Base-by-base conservation (phyloP, 2,797 vertebrate genomes). In the Chelonia mydas region DNA sequence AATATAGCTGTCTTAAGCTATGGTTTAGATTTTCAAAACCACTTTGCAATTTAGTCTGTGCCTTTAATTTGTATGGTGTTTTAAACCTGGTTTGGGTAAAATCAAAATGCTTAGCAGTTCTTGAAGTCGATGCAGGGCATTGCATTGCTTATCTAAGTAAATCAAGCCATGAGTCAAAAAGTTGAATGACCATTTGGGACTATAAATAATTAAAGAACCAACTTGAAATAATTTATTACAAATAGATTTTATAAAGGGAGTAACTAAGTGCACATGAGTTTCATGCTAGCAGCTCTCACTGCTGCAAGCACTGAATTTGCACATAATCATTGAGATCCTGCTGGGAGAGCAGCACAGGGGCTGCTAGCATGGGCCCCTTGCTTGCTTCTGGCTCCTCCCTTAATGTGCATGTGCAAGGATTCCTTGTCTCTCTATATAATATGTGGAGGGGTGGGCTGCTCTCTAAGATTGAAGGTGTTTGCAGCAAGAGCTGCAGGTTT, bases 141-240 rank as follows among this genome's bases (percentile, higher is more conserved):
- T 87, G n/a, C 33, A 95, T 9, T 94, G 57, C 33, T 92, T 92
- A 92, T 45, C 53, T 94, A 94, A 87, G 83, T 86, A 96, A 83
- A 90, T 96, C 80, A 93, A 90, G 16, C 6, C 84, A 47, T 90
- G 55, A 97, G 57, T 96, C 74, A 90, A 68, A 83, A 95, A 86
- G 92, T 72, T 94, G 83, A 90, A 80, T 95, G 84, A 95, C 74
- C 57, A 96, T 89, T 96, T 97, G 82, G 91, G 95, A 84, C 65
- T 11, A 21, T 86, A 94, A 83, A 95, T 97, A 87, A 94, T 97
- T 87, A 92, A 94, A 92, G 77, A 55, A 94, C 82, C 83, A 76
- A 25, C 47, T 95, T 96, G 94, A 94, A 97, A 96, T 97, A 94
- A 96, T 96, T 94, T 94, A 96, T 96, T 96, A 93, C 93, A 96